Percentiles rank a stretch among this genome's conserved stretches.
These are phyloP conservation scores for Chymomyza procnemis DNA, from an alignment of 2,888 invertebrate species.

Conservation along the genomic window DNA sequence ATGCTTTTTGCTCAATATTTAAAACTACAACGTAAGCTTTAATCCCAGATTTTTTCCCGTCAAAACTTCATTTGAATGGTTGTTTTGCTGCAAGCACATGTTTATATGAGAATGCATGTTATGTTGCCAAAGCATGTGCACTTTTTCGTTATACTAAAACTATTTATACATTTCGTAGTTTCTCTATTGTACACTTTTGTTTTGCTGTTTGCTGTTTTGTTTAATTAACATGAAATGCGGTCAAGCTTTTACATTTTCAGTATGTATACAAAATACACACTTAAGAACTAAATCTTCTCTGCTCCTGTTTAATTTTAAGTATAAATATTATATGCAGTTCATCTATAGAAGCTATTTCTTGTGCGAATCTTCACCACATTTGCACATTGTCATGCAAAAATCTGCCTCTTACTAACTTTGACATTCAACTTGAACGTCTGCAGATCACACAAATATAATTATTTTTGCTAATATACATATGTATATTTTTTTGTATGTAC, in stretches of 20 bases:
- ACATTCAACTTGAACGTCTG: slow-evolving; percentile 12
- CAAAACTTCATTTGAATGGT: neutral
- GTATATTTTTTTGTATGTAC: neutral
- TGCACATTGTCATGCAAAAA: neutral
- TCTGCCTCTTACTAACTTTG: slow-evolving; percentile 7
- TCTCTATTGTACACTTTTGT: slow-evolving; percentile 36
- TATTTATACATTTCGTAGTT: slow-evolving; percentile 53
- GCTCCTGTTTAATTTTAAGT: too few species aligned
- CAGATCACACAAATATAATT: neutral
- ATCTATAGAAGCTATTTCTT: neutral
- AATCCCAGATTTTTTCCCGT: too few species aligned
- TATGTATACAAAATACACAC: slow-evolving; percentile 25
- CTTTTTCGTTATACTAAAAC: slow-evolving; percentile 6
- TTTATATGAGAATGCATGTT: slow-evolving; percentile 8
- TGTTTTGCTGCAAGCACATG: slow-evolving; percentile 4
- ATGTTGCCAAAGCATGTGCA: slow-evolving; percentile 2
- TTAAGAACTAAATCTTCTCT: neutral
- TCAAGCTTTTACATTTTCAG: slow-evolving; percentile 34
- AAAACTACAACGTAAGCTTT: slow-evolving; percentile 10
- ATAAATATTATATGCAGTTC: too few species aligned
- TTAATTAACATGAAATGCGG: slow-evolving; percentile 51
- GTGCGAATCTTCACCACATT: neutral
- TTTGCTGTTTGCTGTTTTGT: slow-evolving; percentile 24
- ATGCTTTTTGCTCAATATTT: neutral
- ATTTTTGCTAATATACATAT: neutral